phyloP scores from a whole-genome alignment of 2,113 vertebrate species.

The Tor tambroides region DNA sequence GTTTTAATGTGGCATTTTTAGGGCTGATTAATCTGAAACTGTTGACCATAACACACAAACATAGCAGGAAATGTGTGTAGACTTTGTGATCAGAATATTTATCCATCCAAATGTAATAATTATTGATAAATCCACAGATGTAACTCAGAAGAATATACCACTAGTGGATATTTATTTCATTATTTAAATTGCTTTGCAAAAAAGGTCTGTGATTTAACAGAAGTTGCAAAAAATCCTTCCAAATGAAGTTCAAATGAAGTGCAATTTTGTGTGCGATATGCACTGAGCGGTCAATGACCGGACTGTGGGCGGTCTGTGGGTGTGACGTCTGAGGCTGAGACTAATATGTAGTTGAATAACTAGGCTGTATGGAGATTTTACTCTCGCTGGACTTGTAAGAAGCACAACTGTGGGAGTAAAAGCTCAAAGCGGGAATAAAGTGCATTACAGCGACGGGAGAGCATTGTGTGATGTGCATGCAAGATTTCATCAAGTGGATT shows the following conservation, averaged over 20 bases:
- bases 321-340: constrained; percentile 7
- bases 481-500: not conserved
- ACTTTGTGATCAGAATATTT: too few species aligned
- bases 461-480: not conserved
- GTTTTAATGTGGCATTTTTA: too few species aligned
- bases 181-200: not conserved
- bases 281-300: not conserved
- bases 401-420: constrained; percentile 1
- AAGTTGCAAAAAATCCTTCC: not conserved
- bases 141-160: too few species aligned
- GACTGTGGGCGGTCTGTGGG: not conserved
- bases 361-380: not conserved
- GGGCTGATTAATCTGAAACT: too few species aligned
- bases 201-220: not conserved
- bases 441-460: not conserved
- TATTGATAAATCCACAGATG: too few species aligned
- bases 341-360: not conserved
- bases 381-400: not conserved
- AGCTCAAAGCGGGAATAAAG: not conserved
- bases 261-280: not conserved
- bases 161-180: too few species aligned
- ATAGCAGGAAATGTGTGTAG: too few species aligned
- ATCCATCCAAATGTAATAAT: too few species aligned
- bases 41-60: too few species aligned
- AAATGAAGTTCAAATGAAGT: not conserved